These are phyloP conservation scores for Eupleurogrammus muticus DNA, from an alignment of 2,797 vertebrate genomes.

Conservation along the genomic window DNA sequence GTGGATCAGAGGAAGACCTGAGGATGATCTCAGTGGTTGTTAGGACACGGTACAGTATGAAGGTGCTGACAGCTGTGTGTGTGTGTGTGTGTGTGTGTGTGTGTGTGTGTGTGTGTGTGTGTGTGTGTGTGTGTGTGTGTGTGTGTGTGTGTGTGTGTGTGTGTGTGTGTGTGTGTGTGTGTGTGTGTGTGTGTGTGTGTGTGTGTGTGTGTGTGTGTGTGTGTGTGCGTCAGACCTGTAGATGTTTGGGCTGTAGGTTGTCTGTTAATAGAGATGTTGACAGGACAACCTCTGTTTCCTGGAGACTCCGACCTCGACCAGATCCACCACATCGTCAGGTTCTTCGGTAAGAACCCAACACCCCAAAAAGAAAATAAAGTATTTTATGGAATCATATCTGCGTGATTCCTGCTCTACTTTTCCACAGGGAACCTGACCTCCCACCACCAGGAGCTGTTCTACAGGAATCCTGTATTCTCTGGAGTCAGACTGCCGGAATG, in stretches of 20 bases:
- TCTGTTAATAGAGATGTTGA: constrained; percentile 90
- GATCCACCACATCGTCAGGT: constrained; percentile 88
- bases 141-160: constrained; percentile 45
- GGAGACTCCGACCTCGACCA: constrained; percentile 95
- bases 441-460: constrained; percentile 90
- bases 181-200: constrained; percentile 45
- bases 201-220: constrained; percentile 45
- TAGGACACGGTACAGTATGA: background rate
- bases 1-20: background rate
- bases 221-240: constrained; percentile 84
- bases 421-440: constrained; percentile 86
- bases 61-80: constrained; percentile 18
- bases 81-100: constrained; percentile 49
- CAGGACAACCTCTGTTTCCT: constrained; percentile 89
- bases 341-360: constrained; percentile 91
- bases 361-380: too few relatives aligned
- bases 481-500: constrained; percentile 87
- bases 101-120: too few relatives aligned
- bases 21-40: too few relatives aligned
- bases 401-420: background rate
- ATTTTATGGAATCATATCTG: too few relatives aligned
- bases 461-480: constrained; percentile 89
- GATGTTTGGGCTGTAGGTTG: constrained; percentile 93
- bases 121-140: constrained; percentile 46
- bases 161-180: constrained; percentile 49